Base-by-base conservation (phyloP, 2,888 invertebrate species). In the Hoplodrina ambigua region DNA sequence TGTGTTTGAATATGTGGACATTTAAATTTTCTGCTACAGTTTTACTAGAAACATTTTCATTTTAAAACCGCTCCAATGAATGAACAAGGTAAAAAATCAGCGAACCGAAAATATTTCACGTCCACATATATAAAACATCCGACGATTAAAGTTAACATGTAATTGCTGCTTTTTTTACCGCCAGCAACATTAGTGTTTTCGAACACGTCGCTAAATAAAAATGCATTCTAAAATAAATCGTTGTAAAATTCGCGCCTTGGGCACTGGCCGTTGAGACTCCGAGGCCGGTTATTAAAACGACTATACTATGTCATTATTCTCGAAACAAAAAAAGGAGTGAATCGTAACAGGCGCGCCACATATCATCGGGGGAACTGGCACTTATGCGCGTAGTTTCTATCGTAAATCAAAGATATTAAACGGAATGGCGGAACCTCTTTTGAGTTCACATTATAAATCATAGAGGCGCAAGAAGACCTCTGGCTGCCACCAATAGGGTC, bases 361-460 rank as follows among this genome's bases (percentile, higher is more conserved):
- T 94, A 95, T 95, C 95, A 95, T 93, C 92, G 91, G 78, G 86
- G 88, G 90, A 93, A 92, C 93, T 94, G 94, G 94, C 93, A 93
- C 93, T 94, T 95, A 94, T 92, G 90, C 92, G 91, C 90, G 93
- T 94, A 94, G 94, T 94, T 94, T 94, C 94, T 94, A 94, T 94
- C 95, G 94, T 96, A 96, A 96, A 96, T 96, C 96, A 96, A 95
- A 94, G 91, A 96, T 96, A 96, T 96, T 96, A 96, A 96, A 95
- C 93, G 91, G 92, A 91, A 94, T 92, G 94, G 94, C 92, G 94
- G 95, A 94, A 94, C 95, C 95, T 96, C 95, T 94, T 95, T 94
- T 91, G 91, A 94, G 95, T 94, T 95, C 94, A 93, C 94, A 94
- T 90, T 92, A 94, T 96, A 96, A 96, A 96, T 96, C 95, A 95